Evolutionary conservation across 2,888 invertebrate genomes (phyloP), one percentile per base, ranked within the genome.

Genomic region (Drosophila leonis): DNA sequence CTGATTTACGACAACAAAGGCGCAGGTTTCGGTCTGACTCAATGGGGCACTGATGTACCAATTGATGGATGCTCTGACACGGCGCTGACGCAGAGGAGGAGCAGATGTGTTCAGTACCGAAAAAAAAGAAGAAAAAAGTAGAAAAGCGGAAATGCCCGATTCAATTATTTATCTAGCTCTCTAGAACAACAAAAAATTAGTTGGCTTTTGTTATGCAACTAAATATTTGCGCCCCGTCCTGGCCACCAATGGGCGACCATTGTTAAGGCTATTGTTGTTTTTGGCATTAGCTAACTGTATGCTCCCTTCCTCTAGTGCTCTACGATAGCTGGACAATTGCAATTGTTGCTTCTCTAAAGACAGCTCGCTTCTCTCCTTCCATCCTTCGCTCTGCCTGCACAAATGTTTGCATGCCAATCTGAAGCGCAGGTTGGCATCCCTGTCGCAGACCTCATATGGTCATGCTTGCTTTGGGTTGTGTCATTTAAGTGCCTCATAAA

Each of bases 401-500:
- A 27, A 72, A 74, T 86, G 86, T 86, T 85, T 88, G 90, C 90
- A 90, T 88, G 87, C 81, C 90, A 90, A 88, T 85, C 90, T 79
- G 65, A 51, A 46, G 65, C 69, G 57, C 87, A 83, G 75, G 83
- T 78, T 83, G 77, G 64, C 66, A 52, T 59, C 46, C 64, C 51
- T n/a, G n/a, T 46, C 37, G n/a, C 31, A 35, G 49, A 42, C 63
- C 79, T 73, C 73, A 77, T 69, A 78, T 80, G 77, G 69, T 67
- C 78, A 80, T 66, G 73, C 73, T 70, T 71, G 69, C 82, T 70
- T 76, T 85, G 83, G 90, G 80, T 80, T 88, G 80, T 90, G 90
- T 90, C 89, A 90, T 83, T 90, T 90, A 90, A 90, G 90, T 83
- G 90, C 83, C 89, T 85, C 89, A 90, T 89, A 90, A 89, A 90